phyloP scores from a whole-genome alignment of 2,113 vertebrate genomes.

The Paracanthobrama guichenoti region DNA sequence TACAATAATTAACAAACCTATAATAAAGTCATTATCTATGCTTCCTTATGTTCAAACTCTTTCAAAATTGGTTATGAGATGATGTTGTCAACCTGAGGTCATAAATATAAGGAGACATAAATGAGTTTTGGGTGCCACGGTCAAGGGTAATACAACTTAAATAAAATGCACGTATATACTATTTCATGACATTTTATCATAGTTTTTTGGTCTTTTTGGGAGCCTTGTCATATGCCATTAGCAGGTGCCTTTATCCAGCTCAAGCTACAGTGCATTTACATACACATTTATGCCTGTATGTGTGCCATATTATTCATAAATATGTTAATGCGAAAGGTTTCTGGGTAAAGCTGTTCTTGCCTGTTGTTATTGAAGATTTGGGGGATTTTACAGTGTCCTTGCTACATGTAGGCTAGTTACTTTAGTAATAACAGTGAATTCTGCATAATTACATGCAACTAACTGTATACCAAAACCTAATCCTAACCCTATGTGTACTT shows the following conservation, averaged over 20 bases:
- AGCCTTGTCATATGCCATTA: too few relatives aligned
- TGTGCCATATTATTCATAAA: slow-evolving; percentile 10
- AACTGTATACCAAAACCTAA: too few relatives aligned
- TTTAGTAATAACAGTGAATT: not conserved
- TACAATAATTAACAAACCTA: not conserved
- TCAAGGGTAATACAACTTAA: not conserved
- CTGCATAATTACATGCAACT: not conserved
- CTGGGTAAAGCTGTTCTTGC: not conserved
- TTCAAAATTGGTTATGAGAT: not conserved
- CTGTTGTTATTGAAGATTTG: not conserved
- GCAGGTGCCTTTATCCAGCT: too few relatives aligned
- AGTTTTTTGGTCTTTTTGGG: not conserved
- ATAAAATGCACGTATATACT: not conserved
- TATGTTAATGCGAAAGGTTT: not conserved
- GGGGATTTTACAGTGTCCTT: too few relatives aligned
- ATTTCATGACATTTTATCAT: not conserved
- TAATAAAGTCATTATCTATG: not conserved
- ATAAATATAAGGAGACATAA: not conserved
- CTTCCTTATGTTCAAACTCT: not conserved
- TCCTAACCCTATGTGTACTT: too few relatives aligned
- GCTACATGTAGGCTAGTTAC: not conserved
- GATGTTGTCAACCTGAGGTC: not conserved
- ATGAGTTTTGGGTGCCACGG: not conserved
- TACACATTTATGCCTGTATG: not conserved
- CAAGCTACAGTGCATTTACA: not conserved